Evolutionary conservation across 2,888 invertebrate genomes (phyloP).

Genomic region (Brachyptera putata): DNA sequence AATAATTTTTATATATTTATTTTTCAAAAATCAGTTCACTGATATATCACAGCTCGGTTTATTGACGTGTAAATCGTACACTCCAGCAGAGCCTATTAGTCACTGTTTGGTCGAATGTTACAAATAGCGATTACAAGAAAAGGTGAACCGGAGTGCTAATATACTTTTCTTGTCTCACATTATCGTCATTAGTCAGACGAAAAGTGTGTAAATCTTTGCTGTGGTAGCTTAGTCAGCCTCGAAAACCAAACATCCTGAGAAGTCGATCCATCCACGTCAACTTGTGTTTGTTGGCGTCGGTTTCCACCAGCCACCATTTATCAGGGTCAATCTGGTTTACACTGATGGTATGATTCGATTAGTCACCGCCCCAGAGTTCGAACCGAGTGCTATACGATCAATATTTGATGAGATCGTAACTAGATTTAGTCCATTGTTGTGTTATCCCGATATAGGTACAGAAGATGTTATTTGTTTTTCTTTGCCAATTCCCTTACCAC

Average conservation of each 20-base stretch:
- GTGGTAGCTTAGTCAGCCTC: no score
- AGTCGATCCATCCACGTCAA: slow-evolving; percentile 25
- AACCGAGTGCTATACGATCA: slow-evolving; percentile 20
- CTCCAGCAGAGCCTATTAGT: no score
- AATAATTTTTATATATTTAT: no score
- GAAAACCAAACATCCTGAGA: slow-evolving; percentile 14
- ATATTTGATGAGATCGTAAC: slow-evolving; percentile 29
- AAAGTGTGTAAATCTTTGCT: slow-evolving; percentile 12
- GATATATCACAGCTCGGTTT: no score
- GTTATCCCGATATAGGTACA: no score
- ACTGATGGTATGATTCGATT: slow-evolving; percentile 23
- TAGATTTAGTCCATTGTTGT: slow-evolving; percentile 13
- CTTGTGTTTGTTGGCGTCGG: slow-evolving; percentile 5
- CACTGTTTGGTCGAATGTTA: no score
- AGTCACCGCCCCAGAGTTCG: slow-evolving; percentile 4
- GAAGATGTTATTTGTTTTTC: slow-evolving; percentile 1
- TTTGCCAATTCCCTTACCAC: neutral
- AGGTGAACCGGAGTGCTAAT: slow-evolving; percentile 2
- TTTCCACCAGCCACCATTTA: slow-evolving; percentile 14
- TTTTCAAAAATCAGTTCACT: no score
- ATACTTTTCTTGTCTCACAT: neutral
- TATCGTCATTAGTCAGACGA: neutral
- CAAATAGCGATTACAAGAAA: no score
- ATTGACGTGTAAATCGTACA: no score
- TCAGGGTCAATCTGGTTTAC: slow-evolving; percentile 24